phyloP scores from a whole-genome alignment of 92 coral and sea anemone genomes.

The Nematostella vectensis region DNA sequence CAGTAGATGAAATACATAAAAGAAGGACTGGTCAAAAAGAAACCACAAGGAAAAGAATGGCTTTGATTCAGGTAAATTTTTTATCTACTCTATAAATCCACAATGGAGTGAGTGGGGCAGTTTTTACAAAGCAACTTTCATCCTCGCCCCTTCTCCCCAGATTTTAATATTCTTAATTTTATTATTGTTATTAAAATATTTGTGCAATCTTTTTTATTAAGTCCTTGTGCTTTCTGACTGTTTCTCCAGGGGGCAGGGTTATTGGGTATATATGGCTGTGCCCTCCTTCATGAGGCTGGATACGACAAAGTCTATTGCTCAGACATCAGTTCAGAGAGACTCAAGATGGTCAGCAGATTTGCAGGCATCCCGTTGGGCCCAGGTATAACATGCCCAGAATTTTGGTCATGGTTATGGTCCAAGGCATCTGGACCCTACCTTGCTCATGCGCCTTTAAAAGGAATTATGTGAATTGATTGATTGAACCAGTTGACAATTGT shows the following conservation, averaged over 20 bases:
- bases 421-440: too few species aligned
- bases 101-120: background rate
- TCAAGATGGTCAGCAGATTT: conserved; percentile 64
- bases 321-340: conserved; percentile 63
- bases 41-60: conserved; percentile 38
- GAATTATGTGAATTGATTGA: too few species aligned
- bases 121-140: too few species aligned
- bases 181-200: too few species aligned
- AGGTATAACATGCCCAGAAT: conserved; percentile 36
- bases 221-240: too few species aligned
- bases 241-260: conserved; percentile 79
- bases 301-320: conserved; percentile 71
- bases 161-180: too few species aligned
- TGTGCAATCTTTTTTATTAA: too few species aligned
- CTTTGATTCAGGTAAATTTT: conserved; percentile 75
- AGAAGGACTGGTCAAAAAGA: conserved; percentile 5
- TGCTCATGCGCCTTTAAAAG: too few species aligned
- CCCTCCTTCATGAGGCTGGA: conserved; percentile 78
- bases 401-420: too few species aligned
- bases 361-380: conserved; percentile 66
- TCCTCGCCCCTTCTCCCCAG: too few species aligned
- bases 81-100: too few species aligned
- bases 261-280: conserved; percentile 88
- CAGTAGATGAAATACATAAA: conserved; percentile 43
- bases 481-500: too few species aligned